A percentile compares a stretch with the other conserved stretches of the same genome.
Conservation (phyloP, 2,888 invertebrate genomes). For the Troides oblongomaculatus region DNA sequence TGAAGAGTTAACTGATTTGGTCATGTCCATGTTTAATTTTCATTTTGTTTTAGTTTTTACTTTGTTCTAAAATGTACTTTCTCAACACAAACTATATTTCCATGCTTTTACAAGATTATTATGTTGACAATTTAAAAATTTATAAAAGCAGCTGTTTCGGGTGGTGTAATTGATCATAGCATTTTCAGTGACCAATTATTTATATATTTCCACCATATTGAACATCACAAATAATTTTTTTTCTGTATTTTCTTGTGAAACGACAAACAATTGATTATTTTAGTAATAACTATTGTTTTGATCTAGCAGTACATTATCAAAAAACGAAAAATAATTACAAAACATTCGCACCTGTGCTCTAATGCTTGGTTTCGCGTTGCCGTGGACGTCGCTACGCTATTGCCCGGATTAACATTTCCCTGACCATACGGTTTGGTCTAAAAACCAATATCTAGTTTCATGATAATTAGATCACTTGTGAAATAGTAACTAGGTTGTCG, state of each 20-base stretch:
- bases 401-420: too few relatives aligned
- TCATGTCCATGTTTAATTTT: slow-evolving; percentile 33
- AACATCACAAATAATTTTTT: background rate
- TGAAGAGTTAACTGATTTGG: slow-evolving; percentile 69
- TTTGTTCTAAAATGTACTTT: background rate
- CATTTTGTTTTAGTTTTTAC: background rate
- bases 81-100: slow-evolving; percentile 7
- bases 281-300: too few relatives aligned
- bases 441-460: too few relatives aligned
- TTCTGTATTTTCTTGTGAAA: background rate
- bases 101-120: background rate
- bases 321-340: too few relatives aligned
- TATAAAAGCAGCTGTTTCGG: background rate
- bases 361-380: too few relatives aligned
- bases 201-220: background rate
- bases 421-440: too few relatives aligned
- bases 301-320: too few relatives aligned
- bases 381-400: too few relatives aligned
- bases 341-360: too few relatives aligned
- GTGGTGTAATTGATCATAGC: background rate
- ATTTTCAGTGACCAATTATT: background rate
- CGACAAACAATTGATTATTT: too few relatives aligned
- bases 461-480: background rate
- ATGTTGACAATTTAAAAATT: background rate
- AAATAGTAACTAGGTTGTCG: background rate